Evolutionary conservation across 2,888 invertebrate species (phyloP).

Genomic region (Agonum fuliginosum): DNA sequence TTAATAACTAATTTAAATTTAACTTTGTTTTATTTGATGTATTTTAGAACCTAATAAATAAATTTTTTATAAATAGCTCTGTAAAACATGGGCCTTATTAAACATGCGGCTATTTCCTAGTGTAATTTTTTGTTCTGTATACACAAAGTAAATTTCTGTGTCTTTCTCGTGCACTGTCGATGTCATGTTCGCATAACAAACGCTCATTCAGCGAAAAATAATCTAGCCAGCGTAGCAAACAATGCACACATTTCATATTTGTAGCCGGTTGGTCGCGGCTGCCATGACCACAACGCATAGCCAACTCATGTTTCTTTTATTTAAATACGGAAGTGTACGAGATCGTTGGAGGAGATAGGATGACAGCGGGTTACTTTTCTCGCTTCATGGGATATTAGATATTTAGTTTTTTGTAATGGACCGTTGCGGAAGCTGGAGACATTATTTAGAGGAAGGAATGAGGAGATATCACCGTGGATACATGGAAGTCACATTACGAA

Average conservation of each 20-base stretch:
- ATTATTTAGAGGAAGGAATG: background rate
- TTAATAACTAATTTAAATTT: too few relatives aligned
- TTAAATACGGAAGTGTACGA: conserved; percentile 13
- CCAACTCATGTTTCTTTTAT: background rate
- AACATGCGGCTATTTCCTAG: too few relatives aligned
- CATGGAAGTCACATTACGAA: too few relatives aligned
- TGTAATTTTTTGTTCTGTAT: too few relatives aligned
- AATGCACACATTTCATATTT: conserved; percentile 17
- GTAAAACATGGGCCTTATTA: too few relatives aligned
- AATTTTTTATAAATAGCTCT: too few relatives aligned
- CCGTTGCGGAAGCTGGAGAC: background rate
- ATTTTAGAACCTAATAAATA: too few relatives aligned
- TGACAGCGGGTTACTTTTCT: conserved; percentile 7
- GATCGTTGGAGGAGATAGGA: background rate
- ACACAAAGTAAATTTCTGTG: too few relatives aligned
- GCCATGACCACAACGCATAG: background rate
- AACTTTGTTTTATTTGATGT: too few relatives aligned
- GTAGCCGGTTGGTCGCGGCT: background rate
- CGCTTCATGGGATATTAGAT: background rate
- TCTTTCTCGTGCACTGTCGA: too few relatives aligned
- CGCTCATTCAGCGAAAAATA: conserved; percentile 29
- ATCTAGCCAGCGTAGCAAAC: conserved; percentile 8
- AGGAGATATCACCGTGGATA: too few relatives aligned
- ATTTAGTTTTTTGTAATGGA: conserved; percentile 1
- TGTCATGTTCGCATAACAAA: conserved; percentile 18